Percentiles rank a stretch among this genome's conserved stretches.
Conservation (phyloP, 1,140 invertebrate species). For the Scaptomyza graminum region DNA sequence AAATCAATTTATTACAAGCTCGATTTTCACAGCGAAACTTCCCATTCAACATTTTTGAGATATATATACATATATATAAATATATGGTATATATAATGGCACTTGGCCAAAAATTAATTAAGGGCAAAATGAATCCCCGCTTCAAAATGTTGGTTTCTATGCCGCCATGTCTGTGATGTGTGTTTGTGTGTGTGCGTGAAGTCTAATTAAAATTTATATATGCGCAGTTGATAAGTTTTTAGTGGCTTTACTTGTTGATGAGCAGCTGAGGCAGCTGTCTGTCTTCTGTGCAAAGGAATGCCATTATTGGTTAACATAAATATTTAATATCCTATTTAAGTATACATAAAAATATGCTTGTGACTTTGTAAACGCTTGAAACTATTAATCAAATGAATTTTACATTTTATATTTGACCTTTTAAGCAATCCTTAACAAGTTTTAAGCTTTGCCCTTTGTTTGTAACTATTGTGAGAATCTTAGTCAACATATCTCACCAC, state of each 20-base stretch:
- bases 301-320: constrained; percentile 11
- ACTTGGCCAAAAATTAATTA: constrained; percentile 81
- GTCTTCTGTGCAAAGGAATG: constrained; percentile 9
- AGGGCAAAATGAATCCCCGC: constrained; percentile 56
- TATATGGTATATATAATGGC: constrained; percentile 50
- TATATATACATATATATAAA: background rate
- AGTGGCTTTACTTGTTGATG: constrained; percentile 65
- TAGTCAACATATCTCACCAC: background rate
- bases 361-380: too few species aligned
- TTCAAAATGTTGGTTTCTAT: constrained; percentile 50
- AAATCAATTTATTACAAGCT: constrained; percentile 69
- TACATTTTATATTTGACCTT: too few species aligned
- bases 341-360: background rate
- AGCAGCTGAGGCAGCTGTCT: constrained; percentile 32
- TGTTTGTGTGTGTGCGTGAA: constrained; percentile 42
- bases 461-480: too few species aligned
- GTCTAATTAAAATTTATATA: constrained; percentile 80
- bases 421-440: too few species aligned
- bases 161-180: constrained; percentile 4
- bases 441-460: too few species aligned
- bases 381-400: too few species aligned
- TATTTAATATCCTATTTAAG: constrained; percentile 9
- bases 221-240: constrained; percentile 78
- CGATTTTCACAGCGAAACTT: constrained; percentile 39
- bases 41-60: constrained; percentile 2